Conservation (phyloP, 2,113 vertebrate genomes). For the Cyphomyrus discorhynchus region DNA sequence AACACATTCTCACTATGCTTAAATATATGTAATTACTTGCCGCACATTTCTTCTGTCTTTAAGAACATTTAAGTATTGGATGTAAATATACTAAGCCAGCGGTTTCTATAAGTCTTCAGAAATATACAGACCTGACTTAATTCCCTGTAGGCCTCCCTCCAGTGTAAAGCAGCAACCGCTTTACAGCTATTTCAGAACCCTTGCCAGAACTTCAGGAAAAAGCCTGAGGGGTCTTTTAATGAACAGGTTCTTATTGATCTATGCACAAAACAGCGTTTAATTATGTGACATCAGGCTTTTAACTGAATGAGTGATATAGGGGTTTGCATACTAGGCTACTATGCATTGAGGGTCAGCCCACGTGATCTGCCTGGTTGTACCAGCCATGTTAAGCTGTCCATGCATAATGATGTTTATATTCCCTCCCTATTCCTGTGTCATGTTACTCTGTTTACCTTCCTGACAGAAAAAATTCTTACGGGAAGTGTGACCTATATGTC, state of each 20-base stretch:
- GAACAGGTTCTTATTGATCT: conserved; percentile 64
- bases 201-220: conserved; percentile 40
- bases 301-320: conserved; percentile 58
- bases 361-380: conserved; percentile 34
- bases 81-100: not conserved
- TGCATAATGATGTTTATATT: not conserved
- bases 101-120: not conserved
- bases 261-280: conserved; percentile 67
- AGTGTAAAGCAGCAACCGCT: conserved; percentile 26
- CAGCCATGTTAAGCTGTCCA: not conserved
- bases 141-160: not conserved
- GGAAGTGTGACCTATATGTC: not conserved
- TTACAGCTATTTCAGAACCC: conserved; percentile 39
- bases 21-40: not conserved
- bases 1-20: not conserved
- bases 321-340: conserved; percentile 45
- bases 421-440: not conserved
- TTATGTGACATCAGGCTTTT: conserved; percentile 60
- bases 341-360: conserved; percentile 42
- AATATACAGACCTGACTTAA: not conserved
- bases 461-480: not conserved
- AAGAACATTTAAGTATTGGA: not conserved
- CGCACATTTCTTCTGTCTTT: not conserved
- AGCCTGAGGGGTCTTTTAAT: conserved; percentile 59
- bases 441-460: not conserved